Base-by-base conservation (phyloP, 2,113 vertebrate species). In the Pluvianellus socialis region DNA sequence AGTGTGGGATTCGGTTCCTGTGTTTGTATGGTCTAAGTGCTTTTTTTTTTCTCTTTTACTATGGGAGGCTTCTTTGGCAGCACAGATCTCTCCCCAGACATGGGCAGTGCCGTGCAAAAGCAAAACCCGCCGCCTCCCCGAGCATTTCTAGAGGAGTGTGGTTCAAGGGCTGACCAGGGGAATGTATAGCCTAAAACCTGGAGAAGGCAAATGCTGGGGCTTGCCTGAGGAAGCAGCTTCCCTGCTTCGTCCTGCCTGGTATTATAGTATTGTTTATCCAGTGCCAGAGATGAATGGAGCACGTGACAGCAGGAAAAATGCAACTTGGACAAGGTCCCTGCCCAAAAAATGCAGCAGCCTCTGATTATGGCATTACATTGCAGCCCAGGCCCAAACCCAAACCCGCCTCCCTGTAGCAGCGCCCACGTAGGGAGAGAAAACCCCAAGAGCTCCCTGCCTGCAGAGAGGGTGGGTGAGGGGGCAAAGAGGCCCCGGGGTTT, bases 261-360 rank as follows among this genome's bases (percentile, higher is more conserved):
- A 95, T 97, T 93, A 85, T 94, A 94, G 74, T 92, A 91, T 94
- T 96, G 94, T 97, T 96, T 96, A 96, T 95, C 81, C 92, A 80
- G 91, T 94, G 94, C 94, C 95, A 95, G 94, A 92, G 92, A 95
- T 96, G 96, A 96, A 97, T 92, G 91, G 95, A 97, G 38, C 97
- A 97, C 95, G 91, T 97, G 97, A 96, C 96, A 45, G 74, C 70
- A 95, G 91, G 86, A 97, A 97, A 96, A 97, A 96, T 96, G 96
- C 62, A 73, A 95, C 90, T 95, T 94, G 97, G 95, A 97, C 77
- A 83, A 95, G 67, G 58, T 94, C 94, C 95, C 91, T 97, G 84
- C 95, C 96, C 96, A 79, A 95, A 95, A 96, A 97, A 87, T 66
- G 84, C 89, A 50, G 89, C 95, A 97, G 83, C 74, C 91, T 73